Conservation (phyloP, 92 coral and sea anemone genomes). For the Micromussa lordhowensis region DNA sequence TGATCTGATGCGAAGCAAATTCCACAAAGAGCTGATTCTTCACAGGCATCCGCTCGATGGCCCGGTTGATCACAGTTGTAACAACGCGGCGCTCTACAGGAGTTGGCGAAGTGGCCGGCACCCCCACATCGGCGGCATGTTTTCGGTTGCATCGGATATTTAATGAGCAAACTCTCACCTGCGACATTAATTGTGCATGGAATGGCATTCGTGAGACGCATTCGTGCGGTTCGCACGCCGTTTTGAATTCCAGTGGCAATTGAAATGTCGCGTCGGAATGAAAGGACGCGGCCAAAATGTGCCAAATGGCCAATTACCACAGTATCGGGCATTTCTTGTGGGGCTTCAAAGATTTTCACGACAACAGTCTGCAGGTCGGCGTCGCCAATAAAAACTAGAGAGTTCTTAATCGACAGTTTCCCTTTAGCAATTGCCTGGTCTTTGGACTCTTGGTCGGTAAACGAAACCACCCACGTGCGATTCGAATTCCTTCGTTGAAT, state of each 20-base stretch:
- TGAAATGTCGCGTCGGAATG: not conserved
- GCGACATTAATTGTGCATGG: not conserved
- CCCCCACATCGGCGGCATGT: not conserved
- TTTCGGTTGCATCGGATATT: not conserved
- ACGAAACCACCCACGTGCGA: too few relatives aligned
- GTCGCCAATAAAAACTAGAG: not conserved
- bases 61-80: not conserved
- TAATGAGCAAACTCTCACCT: not conserved
- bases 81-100: not conserved
- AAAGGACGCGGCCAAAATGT: not conserved
- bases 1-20: not conserved
- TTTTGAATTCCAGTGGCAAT: not conserved
- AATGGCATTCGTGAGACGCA: not conserved
- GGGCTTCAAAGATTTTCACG: not conserved
- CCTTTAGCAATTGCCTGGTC: not conserved
- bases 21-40: too few relatives aligned
- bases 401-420: not conserved
- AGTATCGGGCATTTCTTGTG: constrained; percentile 4
- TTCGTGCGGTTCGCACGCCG: not conserved
- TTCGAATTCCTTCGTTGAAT: too few relatives aligned
- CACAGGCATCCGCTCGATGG: not conserved
- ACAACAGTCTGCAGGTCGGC: not conserved
- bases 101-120: not conserved
- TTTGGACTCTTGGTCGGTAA: too few relatives aligned
- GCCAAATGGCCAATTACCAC: not conserved